phyloP scores from a whole-genome alignment of 1,140 invertebrate species.

The Leptopilina boulardi region DNA sequence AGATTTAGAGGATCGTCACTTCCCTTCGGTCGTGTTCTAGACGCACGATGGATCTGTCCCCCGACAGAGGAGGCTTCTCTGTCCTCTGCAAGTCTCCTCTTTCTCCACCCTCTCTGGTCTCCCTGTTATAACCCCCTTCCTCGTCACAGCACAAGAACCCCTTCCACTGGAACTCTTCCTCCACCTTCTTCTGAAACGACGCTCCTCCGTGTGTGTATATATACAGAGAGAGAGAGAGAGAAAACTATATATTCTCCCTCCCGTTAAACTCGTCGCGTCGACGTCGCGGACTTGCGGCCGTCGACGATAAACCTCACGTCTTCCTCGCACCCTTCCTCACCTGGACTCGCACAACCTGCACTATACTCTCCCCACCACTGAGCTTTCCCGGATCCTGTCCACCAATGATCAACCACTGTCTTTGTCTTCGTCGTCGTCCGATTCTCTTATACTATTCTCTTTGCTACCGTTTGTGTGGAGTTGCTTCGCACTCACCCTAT shows the following conservation, averaged over 20 bases:
- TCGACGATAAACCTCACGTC: constrained; percentile 50
- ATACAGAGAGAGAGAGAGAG: too few relatives aligned
- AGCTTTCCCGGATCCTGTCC: constrained; percentile 59
- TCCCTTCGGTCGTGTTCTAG: constrained; percentile 61
- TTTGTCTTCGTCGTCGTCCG: constrained; percentile 47
- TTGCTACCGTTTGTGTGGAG: constrained; percentile 33
- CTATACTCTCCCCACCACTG: constrained; percentile 49
- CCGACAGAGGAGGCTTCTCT: constrained; percentile 61
- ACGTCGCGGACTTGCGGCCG: constrained; percentile 40
- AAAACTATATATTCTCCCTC: constrained; percentile 51
- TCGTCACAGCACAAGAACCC: constrained; percentile 37
- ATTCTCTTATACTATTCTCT: constrained; percentile 46
- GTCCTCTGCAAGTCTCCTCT: constrained; percentile 46
- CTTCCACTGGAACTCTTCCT: constrained; percentile 53
- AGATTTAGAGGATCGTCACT: constrained; percentile 29
- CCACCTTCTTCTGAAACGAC: constrained; percentile 53
- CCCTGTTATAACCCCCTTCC: constrained; percentile 49
- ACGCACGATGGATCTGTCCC: constrained; percentile 68
- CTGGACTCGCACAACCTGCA: constrained; percentile 50
- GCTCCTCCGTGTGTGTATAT: constrained; percentile 48
- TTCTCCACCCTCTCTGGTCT: constrained; percentile 44
- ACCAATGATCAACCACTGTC: constrained; percentile 74
- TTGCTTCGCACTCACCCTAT: background rate
- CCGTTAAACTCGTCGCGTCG: constrained; percentile 35
- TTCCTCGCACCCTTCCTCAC: constrained; percentile 58